Conservation (phyloP, 92 coral and sea anemone species). For the Paragorgia papillata region DNA sequence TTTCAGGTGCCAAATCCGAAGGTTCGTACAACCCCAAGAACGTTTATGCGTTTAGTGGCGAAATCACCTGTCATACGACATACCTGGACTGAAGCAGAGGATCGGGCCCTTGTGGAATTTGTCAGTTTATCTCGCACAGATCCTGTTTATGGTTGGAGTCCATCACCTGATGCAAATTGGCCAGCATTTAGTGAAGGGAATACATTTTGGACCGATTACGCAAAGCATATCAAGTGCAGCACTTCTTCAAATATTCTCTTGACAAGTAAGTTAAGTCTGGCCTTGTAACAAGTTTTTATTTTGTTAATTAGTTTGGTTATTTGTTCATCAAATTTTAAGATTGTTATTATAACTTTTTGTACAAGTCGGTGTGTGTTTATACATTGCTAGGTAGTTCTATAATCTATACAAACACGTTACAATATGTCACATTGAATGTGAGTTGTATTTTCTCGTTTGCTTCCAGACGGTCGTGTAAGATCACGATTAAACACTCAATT, state of each 20-base stretch:
- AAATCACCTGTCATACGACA: slow-evolving; percentile 62
- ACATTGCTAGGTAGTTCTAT: too few relatives aligned
- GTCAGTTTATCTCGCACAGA: slow-evolving; percentile 54
- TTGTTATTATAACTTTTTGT: too few relatives aligned
- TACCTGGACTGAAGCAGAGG: slow-evolving; percentile 57
- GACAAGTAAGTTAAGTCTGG: slow-evolving; percentile 30
- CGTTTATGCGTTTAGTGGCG: slow-evolving; percentile 8
- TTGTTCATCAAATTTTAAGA: too few relatives aligned
- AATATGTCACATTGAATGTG: not conserved
- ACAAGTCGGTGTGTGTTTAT: too few relatives aligned
- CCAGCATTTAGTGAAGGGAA: slow-evolving; percentile 57
- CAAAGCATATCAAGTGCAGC: slow-evolving; percentile 48
- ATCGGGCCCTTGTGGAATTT: slow-evolving; percentile 60
- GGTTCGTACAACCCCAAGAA: slow-evolving; percentile 32
- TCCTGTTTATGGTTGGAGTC: slow-evolving; percentile 41
- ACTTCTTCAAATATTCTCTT: slow-evolving; percentile 51
- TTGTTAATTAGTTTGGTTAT: too few relatives aligned
- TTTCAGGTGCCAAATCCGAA: slow-evolving; percentile 10
- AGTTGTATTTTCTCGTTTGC: not conserved
- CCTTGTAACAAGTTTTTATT: too few relatives aligned
- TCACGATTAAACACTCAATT: slow-evolving; percentile 25
- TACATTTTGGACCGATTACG: slow-evolving; percentile 64
- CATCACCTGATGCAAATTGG: slow-evolving; percentile 36
- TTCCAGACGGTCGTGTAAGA: slow-evolving; percentile 48
- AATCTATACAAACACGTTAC: not conserved